Evolutionary conservation across 2,888 invertebrate species (phyloP), one percentile per base, ranked within the genome.

Genomic region (Lobophora halterata): DNA sequence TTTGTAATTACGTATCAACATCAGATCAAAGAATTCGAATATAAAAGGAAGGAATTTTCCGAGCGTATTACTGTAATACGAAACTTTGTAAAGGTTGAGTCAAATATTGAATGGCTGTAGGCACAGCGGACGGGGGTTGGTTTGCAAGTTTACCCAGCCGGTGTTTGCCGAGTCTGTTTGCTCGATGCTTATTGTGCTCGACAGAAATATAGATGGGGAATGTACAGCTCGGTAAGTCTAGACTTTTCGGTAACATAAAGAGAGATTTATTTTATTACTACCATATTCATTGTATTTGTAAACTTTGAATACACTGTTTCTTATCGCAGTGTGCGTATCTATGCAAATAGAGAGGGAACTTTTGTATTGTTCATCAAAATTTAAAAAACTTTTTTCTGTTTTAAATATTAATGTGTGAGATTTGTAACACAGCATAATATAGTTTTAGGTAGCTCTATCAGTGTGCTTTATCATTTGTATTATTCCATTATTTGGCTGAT

Each of bases 131-230:
- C 41, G 53, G 42, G 58, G 62, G 57, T 44, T 57, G 55, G 62
- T 67, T 68, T 54, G 65, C 57, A 38, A 62, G 72, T 73, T 66
- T 71, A 65, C 68, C 59, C 63, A 72, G 66, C 52, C 59, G 56
- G 61, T 72, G 70, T 77, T 79, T 79, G 65, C 64, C 40, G 61
- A 61, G 59, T 46, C 50, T 74, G 73, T 79, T 73, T 71, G 67
- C 60, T 40, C 65, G 56, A 65, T 70, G 75, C 74, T 73, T 76
- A 76, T 75, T 78, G 76, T 74, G 65, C 45, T 33, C 37, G 24
- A 24, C 37, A 18, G 12, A 12, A 24, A 9, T 21, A 21, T 33
- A 33, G 17, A 20, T n/a, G 5, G 17, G n/a, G n/a, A 17, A 3
- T 5, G 18, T n/a, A 29, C 19, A 17, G 43, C 33, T 33, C 4